These are phyloP conservation scores for Tapera naevia DNA, from an alignment of 2,797 vertebrate genomes.

Conservation along the genomic window DNA sequence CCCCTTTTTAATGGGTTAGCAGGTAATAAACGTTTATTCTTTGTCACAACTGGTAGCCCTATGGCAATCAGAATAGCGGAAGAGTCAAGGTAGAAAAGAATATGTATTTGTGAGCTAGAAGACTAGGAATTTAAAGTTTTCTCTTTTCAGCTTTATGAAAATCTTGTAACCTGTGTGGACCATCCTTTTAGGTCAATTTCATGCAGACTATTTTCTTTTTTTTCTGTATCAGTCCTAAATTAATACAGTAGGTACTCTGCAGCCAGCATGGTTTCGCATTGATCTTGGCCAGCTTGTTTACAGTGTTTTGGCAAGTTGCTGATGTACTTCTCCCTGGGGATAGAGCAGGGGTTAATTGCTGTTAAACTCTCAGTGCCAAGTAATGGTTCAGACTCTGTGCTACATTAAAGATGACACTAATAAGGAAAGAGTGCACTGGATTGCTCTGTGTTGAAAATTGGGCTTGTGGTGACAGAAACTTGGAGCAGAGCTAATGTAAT, in stretches of 20 bases:
- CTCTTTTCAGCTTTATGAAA: slow-evolving; percentile 22
- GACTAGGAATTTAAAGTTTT: not conserved
- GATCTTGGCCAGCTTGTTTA: slow-evolving; percentile 87
- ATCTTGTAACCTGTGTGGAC: slow-evolving; percentile 14
- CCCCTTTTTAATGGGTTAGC: not conserved
- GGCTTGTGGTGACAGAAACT: slow-evolving; percentile 82
- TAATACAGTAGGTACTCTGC: slow-evolving; percentile 77
- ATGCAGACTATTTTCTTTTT: slow-evolving; percentile 36
- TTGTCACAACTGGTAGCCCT: not conserved
- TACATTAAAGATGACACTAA: slow-evolving; percentile 90
- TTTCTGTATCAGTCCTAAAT: slow-evolving; percentile 73
- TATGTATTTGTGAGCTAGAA: not conserved
- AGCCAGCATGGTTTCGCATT: slow-evolving; percentile 77
- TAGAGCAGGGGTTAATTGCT: slow-evolving; percentile 89
- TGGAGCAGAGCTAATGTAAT: slow-evolving; percentile 82
- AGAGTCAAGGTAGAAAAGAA: not conserved
- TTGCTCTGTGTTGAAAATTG: slow-evolving; percentile 81
- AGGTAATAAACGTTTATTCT: not conserved
- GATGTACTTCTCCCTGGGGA: slow-evolving; percentile 85
- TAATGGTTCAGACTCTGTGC: slow-evolving; percentile 83
- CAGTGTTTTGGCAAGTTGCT: slow-evolving; percentile 87
- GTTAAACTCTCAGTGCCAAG: slow-evolving; percentile 87
- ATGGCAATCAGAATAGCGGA: not conserved
- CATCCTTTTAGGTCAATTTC: slow-evolving; percentile 64
- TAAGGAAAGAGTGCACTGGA: slow-evolving; percentile 84